Base-by-base conservation (phyloP, 2,797 vertebrate genomes). In the Crenuchus spilurus region DNA sequence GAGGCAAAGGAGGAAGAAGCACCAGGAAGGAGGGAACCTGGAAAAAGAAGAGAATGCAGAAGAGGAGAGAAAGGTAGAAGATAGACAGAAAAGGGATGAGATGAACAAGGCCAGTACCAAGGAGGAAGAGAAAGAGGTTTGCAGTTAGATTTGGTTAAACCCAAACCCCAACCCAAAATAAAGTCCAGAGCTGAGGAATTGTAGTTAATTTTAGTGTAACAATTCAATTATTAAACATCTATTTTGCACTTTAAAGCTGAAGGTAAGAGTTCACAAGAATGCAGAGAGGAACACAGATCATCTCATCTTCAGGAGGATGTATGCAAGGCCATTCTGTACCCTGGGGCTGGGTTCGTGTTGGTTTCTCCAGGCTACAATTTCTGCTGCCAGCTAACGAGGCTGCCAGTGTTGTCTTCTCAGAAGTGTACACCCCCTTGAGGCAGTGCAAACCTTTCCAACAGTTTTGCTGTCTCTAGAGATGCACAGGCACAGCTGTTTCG, bases 321-420 rank as follows among this genome's bases (percentile, higher is more conserved):
- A 57, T 49, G 16, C 20, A 49, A 48, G 18, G 42, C 28, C 28
- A 33, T 28, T 4, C 11, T 22, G 6, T 65, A 28, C 39, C 42
- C 42, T 37, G 11, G 20, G 72, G 24, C 54, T 37, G 33, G 64
- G 30, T 24, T 70, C 41, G 60, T 20, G 62, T 16, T 70, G 30
- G 52, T 58, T 64, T 75, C 77, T 78, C 77, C 35, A 52, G 72
- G 72, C 72, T 70, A 64, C 30, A 57, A 52, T 70, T 78, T 42
- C 61, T 65, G 33, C 75, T 71, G 60, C 37, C 44, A 41, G 44
- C 62, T 41, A 74, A 67, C 20, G 52, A 75, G 48, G 61, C 42
- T 77, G 48, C 61, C 52, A 70, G 44, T 74, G 61, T 60, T 55
- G 22, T 74, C 64, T 62, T 74, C 52, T 74, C 67, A 39, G 51